Evolutionary conservation across 2,888 invertebrate genomes (phyloP).

Genomic region (Hartigia nigra): DNA sequence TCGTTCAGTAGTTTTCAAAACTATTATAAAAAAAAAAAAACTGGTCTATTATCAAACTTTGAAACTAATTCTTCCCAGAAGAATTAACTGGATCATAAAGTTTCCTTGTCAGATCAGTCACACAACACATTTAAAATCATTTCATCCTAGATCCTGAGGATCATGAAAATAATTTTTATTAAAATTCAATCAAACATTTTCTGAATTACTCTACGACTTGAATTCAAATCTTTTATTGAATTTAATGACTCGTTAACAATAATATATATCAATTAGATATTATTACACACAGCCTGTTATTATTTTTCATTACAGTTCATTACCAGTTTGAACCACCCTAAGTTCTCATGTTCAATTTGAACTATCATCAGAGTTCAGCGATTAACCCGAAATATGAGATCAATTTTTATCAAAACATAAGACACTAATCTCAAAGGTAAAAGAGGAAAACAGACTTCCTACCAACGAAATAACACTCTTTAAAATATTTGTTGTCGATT

Average conservation of each 20-base stretch:
- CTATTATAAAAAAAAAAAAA: background rate
- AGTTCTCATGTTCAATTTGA: background rate
- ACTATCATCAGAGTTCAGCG: background rate
- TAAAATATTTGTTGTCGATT: background rate
- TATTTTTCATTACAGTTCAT: background rate
- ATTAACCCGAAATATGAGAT: background rate
- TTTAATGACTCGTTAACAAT: background rate
- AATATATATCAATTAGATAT: background rate
- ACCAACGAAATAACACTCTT: background rate
- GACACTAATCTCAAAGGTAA: background rate
- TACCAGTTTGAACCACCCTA: background rate
- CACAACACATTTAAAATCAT: background rate
- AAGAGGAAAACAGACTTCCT: background rate
- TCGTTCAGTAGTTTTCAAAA: background rate
- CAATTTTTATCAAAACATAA: background rate
- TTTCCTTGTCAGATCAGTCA: background rate
- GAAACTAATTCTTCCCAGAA: background rate
- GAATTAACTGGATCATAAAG: background rate
- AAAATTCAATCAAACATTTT: too few species aligned
- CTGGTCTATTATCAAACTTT: background rate
- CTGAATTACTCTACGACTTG: too few species aligned
- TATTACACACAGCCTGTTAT: background rate
- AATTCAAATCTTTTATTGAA: background rate
- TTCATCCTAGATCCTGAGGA: too few species aligned
- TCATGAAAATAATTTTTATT: too few species aligned